phyloP scores from a whole-genome alignment of 2,888 invertebrate species.

The Neoscelio sp. region DNA sequence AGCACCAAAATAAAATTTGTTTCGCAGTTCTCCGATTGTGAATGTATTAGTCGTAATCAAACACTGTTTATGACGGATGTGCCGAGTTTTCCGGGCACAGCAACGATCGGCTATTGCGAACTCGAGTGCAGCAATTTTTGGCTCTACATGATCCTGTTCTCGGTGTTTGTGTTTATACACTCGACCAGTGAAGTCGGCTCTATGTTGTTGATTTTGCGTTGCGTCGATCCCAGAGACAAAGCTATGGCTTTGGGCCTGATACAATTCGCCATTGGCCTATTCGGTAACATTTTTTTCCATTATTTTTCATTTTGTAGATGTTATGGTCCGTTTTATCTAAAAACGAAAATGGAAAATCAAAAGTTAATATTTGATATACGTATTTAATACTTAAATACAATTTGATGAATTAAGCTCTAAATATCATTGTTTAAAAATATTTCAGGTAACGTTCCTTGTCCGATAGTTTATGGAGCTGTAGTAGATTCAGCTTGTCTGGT shows the following conservation, averaged over 20 bases:
- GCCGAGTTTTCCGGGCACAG: conserved; percentile 83
- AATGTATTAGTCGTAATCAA: conserved; percentile 82
- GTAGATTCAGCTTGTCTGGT: conserved; percentile 96
- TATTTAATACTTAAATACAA: background rate
- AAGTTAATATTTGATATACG: background rate
- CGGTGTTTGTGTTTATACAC: conserved; percentile 94
- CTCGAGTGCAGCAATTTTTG: conserved; percentile 91
- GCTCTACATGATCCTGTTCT: conserved; percentile 92
- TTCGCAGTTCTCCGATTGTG: conserved; percentile 84
- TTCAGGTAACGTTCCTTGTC: conserved; percentile 94
- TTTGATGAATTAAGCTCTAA: background rate
- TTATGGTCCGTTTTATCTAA: too few species aligned
- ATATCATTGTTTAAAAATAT: conserved; percentile 18
- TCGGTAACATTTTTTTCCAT: conserved; percentile 84
- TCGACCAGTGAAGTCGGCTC: conserved; percentile 97
- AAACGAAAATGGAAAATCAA: too few species aligned
- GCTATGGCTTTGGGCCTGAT: conserved; percentile 97
- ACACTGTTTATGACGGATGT: conserved; percentile 18
- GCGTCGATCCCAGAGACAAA: conserved; percentile 96
- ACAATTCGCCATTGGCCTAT: conserved; percentile 96
- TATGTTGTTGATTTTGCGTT: conserved; percentile 94
- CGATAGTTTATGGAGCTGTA: conserved; percentile 96
- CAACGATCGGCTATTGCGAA: conserved; percentile 92
- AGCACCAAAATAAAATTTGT: too few species aligned
- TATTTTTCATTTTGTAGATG: too few species aligned